A percentile compares a stretch with the other conserved stretches of the same genome.
These are phyloP conservation scores for Eupleurogrammus muticus DNA, from an alignment of 2,797 vertebrate species.

Conservation along the genomic window DNA sequence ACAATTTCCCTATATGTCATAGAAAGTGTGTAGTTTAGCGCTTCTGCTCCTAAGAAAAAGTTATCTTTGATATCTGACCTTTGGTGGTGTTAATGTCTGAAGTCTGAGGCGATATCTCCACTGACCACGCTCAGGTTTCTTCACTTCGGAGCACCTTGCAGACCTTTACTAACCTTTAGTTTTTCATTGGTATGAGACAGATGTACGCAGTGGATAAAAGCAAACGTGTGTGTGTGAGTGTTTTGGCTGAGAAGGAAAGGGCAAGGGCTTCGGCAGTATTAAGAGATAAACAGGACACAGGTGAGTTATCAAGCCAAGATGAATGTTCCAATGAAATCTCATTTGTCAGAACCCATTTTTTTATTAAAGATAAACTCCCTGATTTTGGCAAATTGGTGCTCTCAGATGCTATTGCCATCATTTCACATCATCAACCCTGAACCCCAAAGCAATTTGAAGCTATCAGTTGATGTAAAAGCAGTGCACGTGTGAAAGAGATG, in stretches of 20 bases:
- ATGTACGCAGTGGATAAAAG: conserved; percentile 56
- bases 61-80: conserved; percentile 80
- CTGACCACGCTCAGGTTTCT: conserved; percentile 55
- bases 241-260: conserved; percentile 11
- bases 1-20: conserved; percentile 32
- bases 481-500: background rate
- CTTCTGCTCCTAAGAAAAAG: conserved; percentile 45
- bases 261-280: conserved; percentile 14
- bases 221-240: conserved; percentile 10
- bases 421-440: background rate
- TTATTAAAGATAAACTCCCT: conserved; percentile 37
- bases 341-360: conserved; percentile 27
- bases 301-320: conserved; percentile 20
- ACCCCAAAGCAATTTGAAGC: background rate
- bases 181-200: conserved; percentile 65
- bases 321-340: conserved; percentile 38
- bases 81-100: conserved; percentile 66
- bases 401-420: background rate
- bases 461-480: background rate
- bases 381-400: conserved; percentile 10
- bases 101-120: conserved; percentile 51
- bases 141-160: conserved; percentile 49
- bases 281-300: conserved; percentile 28
- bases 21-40: conserved; percentile 50
- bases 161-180: conserved; percentile 78